Evolutionary conservation across 2,888 invertebrate species (phyloP).

Genomic region (Rotaria socialis): DNA sequence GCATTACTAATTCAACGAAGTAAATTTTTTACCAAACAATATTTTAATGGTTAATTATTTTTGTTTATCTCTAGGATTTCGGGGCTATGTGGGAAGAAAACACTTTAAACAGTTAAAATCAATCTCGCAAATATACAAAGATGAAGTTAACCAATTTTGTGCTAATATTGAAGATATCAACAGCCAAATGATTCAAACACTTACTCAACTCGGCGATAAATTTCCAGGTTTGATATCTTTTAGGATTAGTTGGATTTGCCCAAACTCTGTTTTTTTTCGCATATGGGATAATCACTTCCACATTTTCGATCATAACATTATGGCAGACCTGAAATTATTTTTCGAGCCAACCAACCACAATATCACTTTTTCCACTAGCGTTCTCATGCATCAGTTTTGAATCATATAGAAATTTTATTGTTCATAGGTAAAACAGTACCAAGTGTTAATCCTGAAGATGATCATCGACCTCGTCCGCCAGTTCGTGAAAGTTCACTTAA

Average conservation of each 20-base stretch:
- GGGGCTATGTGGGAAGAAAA: constrained; percentile 51
- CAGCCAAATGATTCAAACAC: background rate
- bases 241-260: background rate
- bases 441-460: background rate
- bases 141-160: constrained; percentile 48
- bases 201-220: background rate
- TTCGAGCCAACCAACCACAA: no score
- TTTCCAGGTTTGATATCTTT: background rate
- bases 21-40: constrained; percentile 38
- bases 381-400: no score
- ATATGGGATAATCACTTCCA: no score
- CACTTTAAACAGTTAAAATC: constrained; percentile 48
- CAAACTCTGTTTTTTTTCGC: no score
- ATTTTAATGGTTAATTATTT: background rate
- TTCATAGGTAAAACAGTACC: background rate
- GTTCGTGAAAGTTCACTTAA: background rate
- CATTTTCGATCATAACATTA: no score
- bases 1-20: constrained; percentile 54
- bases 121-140: constrained; percentile 49
- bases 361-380: no score
- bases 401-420: no score
- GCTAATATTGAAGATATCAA: background rate
- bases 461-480: background rate
- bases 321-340: no score
- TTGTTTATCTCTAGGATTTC: constrained; percentile 48